phyloP scores from a whole-genome alignment of 1,140 invertebrate species.

The Trinorchestia longiramus region DNA sequence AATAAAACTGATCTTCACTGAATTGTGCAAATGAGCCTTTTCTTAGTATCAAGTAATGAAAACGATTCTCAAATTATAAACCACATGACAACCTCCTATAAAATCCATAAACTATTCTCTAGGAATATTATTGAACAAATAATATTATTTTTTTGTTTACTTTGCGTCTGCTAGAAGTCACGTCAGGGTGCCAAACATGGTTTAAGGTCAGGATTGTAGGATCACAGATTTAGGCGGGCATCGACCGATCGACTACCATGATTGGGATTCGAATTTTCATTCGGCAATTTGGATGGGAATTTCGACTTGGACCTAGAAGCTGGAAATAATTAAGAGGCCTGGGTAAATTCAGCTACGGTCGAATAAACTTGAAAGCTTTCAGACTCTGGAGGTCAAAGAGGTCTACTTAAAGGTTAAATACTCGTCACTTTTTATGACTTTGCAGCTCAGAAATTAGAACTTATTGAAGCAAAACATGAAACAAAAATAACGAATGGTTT shows the following conservation, averaged over 20 bases:
- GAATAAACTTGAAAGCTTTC: background rate
- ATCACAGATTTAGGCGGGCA: background rate
- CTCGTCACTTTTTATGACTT: background rate
- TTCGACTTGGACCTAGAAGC: background rate
- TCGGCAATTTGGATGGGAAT: background rate
- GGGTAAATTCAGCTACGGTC: background rate
- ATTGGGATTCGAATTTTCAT: background rate
- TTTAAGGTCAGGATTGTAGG: background rate
- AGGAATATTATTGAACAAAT: background rate
- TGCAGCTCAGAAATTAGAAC: no score
- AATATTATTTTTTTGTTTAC: background rate
- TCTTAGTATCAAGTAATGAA: background rate
- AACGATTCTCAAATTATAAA: background rate
- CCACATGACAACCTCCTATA: background rate
- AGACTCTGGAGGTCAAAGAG: background rate
- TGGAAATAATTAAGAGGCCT: slow-evolving; percentile 8
- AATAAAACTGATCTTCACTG: background rate
- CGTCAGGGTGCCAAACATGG: background rate
- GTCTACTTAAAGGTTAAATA: background rate
- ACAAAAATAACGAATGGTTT: no score
- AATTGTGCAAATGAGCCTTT: background rate
- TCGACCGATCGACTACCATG: background rate
- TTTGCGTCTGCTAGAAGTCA: background rate
- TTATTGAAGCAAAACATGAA: no score
- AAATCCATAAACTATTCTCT: background rate